Base-by-base conservation (phyloP, 2,888 invertebrate species). In the Crematogaster levior region DNA sequence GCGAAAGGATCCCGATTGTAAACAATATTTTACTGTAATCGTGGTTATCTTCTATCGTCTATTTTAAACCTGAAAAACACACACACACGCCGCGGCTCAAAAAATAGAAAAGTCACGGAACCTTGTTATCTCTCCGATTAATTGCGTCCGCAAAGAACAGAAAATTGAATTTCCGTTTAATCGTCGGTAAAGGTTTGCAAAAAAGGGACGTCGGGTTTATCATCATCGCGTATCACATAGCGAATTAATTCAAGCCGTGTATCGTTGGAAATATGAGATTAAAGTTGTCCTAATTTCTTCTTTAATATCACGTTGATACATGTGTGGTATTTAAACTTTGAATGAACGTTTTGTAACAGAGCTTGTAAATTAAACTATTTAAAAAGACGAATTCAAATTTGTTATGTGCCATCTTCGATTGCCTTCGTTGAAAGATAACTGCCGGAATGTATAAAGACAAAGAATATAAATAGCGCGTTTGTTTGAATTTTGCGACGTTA, bases 11-110 rank as follows among this genome's bases (percentile, higher is more conserved):
- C 30, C 34, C 77, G 56, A 79, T 79, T 79, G 77, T 56, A 79
- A 68, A 70, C 70, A 70, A 70, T 79, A 79, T 79, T 79, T 70
- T 79, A 68, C 68, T 43, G 77, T 56, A 70, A 79, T 79, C 77
- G 68, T n/a, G 53, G 43, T 70, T 68, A 53, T 75, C 51, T 56
- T 43, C 56, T 66, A 56, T 70, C 68, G 40, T 68, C 48, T 51
- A 51, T 51, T 77, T 68, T 68, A 27, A 12, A 21, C 5, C 27
- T 53, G 27, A 27, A 75, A 75, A n/a, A n/a, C n/a, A 68, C 53
- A 9, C 53, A 30, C 21, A 30, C 30, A n/a, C 24, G 34, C 10
- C 24, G 24, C 46, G 24, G 34, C 43, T 68, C 68, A 34, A 70
- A 79, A 79, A 79, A 70, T 34, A 34, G 21, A 34, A 79, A 46